Evolutionary conservation across 2,797 vertebrate genomes (phyloP).

Genomic region (Buphagus erythrorhynchus): DNA sequence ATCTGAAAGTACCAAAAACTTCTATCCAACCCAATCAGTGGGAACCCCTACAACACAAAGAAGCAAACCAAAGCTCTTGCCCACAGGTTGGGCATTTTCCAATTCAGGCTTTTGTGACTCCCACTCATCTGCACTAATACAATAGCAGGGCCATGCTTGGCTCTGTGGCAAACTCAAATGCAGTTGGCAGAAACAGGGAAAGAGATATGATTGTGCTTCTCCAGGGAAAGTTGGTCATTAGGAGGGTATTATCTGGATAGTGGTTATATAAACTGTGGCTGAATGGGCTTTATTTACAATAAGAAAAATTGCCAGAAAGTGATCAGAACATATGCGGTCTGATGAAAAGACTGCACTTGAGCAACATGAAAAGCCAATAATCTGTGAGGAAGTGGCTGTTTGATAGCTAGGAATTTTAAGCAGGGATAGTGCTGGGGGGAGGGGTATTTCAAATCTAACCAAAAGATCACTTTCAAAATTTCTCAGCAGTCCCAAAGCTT

Average conservation of each 20-base stretch:
- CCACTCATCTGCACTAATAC: conserved; percentile 39
- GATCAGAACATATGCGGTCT: conserved; percentile 43
- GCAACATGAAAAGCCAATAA: conserved; percentile 56
- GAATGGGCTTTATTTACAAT: conserved; percentile 60
- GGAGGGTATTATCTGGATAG: conserved; percentile 47
- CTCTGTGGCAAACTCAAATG: conserved; percentile 27
- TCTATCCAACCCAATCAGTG: neutral
- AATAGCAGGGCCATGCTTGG: conserved; percentile 4
- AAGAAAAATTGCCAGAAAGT: conserved; percentile 65
- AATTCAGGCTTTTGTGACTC: neutral
- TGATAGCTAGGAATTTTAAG: conserved; percentile 46
- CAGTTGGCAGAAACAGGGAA: conserved; percentile 5
- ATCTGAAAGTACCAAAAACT: neutral
- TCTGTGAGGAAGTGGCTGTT: conserved; percentile 49
- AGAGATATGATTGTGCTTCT: conserved; percentile 48
- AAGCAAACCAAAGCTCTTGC: neutral
- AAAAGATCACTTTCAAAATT: neutral
- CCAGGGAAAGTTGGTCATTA: conserved; percentile 54
- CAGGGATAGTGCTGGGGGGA: neutral
- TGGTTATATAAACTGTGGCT: conserved; percentile 45
- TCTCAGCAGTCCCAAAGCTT: neutral
- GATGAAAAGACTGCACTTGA: conserved; percentile 61
- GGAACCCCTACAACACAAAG: neutral
- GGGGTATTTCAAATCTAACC: neutral
- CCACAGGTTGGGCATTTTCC: conserved; percentile 24